Percentiles rank a stretch among this genome's conserved stretches.
Evolutionary conservation across 2,888 invertebrate genomes (phyloP).

Genomic region (Julus scanicus): DNA sequence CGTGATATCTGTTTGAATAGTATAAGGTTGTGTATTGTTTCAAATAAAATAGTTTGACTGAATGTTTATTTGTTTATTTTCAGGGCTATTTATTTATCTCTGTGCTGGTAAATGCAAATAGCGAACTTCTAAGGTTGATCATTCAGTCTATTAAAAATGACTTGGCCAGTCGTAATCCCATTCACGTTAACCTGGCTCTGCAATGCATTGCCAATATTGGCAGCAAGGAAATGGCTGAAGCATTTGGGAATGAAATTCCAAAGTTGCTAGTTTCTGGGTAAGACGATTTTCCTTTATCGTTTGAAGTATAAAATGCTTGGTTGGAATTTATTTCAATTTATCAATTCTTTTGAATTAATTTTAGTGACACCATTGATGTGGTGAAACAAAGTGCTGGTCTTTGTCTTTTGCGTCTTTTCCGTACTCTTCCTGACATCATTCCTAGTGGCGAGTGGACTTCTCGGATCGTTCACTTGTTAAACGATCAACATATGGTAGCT

Average conservation of each 20-base stretch:
- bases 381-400: constrained; percentile 99
- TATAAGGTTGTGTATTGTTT: no score
- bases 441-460: constrained; percentile 99
- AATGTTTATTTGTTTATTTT: constrained; percentile 59
- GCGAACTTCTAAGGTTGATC: constrained; percentile 98
- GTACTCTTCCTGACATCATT: constrained; percentile 95
- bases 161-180: constrained; percentile 92
- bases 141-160: constrained; percentile 99
- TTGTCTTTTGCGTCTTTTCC: constrained; percentile 90
- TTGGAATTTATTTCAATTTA: background rate
- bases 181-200: constrained; percentile 97
- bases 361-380: constrained; percentile 96
- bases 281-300: constrained; percentile 61
- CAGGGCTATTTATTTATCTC: constrained; percentile 99
- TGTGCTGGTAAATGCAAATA: constrained; percentile 97
- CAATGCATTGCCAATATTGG: constrained; percentile 99
- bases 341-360: background rate
- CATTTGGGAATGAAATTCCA: constrained; percentile 97
- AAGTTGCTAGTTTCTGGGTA: constrained; percentile 97
- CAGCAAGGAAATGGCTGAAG: constrained; percentile 99
- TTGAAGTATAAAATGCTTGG: background rate
- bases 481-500: constrained; percentile 92
- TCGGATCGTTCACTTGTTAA: constrained; percentile 96
- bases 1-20: no score
- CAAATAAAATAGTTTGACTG: no score